Evolutionary conservation across 1,140 invertebrate genomes (phyloP), one percentile per base, ranked within the genome.

Genomic region (Atta texana): DNA sequence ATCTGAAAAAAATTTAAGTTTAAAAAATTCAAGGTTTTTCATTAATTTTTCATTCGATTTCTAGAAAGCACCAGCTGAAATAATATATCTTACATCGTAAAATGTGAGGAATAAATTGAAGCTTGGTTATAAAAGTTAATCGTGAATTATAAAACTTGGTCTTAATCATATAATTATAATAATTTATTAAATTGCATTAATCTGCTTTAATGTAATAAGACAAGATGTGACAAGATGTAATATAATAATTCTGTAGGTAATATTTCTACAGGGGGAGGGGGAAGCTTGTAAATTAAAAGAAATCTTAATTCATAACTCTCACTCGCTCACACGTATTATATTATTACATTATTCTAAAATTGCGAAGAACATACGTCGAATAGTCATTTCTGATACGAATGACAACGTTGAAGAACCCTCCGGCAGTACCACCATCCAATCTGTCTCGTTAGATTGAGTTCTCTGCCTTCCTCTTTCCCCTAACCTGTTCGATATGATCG

Each of bases 361-460:
- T 49, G 61, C 16, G 18, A 51, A 18, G 18, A 66, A 71, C 21
- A 81, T 24, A 49, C 31, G 14, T 55, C 28, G n/a, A 24, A 78
- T 57, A 55, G 49, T 5, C 64, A 44, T 81, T 71, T 72, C 66
- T 81, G 39, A 53, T 71, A 71, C 51, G 55, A 72, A 57, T 31
- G 34, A 31, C 31, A 21, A 39, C 49, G n/a, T 28, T 44, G 18
- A 21, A 24, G 44, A 31, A 44, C 66, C 51, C 66, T 81, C 66
- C 21, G 66, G 64, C 66, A 55, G 2, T 28, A 8, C 31, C 44
- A 66, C 74, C 34, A 78, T 80, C 82, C 78, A 66, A 53, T 85
- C 81, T 85, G 55, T 85, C 71, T 85, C 72, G 69, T 76, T 85
- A 75, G 55, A 85, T 64, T 51, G 8, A n/a, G 28, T 76, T 64